Conservation (phyloP, 1,140 invertebrate genomes). For the Bradynema listronoti region DNA sequence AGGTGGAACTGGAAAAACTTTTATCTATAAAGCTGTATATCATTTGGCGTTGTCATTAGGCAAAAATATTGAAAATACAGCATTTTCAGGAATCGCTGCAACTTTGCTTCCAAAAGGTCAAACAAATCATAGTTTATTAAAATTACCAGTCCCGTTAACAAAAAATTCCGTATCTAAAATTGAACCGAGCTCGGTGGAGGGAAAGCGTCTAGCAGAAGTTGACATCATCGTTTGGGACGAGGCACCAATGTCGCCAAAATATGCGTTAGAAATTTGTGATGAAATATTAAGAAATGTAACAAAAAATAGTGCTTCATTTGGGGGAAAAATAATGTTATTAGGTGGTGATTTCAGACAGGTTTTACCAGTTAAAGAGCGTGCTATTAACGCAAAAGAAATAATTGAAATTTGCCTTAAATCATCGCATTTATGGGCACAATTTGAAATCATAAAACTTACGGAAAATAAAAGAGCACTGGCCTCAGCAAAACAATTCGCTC, state of each 20-base stretch:
- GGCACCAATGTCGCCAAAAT: conserved; percentile 12
- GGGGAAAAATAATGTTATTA: conserved; percentile 21
- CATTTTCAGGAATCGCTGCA: no score
- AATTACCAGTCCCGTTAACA: neutral
- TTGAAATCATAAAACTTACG: no score
- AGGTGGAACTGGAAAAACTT: no score
- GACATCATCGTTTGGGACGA: conserved; percentile 24
- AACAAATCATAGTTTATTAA: no score
- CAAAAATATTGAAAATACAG: no score
- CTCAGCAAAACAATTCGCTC: conserved; percentile 30
- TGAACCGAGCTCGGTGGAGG: neutral
- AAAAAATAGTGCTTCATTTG: conserved; percentile 16
- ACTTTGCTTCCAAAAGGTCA: no score
- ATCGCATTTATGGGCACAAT: no score
- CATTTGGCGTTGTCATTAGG: no score
- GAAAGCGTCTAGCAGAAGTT: neutral
- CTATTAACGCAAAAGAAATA: no score
- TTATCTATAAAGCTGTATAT: no score
- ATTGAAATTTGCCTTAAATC: no score
- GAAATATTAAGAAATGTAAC: conserved; percentile 10
- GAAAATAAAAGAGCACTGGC: conserved; percentile 17
- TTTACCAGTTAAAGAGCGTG: no score
- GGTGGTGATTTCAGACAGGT: conserved; percentile 27
- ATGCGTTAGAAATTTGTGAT: conserved; percentile 11
- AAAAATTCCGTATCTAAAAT: neutral